Conservation (phyloP, 2,113 vertebrate species). For the Halcyon malimbica region DNA sequence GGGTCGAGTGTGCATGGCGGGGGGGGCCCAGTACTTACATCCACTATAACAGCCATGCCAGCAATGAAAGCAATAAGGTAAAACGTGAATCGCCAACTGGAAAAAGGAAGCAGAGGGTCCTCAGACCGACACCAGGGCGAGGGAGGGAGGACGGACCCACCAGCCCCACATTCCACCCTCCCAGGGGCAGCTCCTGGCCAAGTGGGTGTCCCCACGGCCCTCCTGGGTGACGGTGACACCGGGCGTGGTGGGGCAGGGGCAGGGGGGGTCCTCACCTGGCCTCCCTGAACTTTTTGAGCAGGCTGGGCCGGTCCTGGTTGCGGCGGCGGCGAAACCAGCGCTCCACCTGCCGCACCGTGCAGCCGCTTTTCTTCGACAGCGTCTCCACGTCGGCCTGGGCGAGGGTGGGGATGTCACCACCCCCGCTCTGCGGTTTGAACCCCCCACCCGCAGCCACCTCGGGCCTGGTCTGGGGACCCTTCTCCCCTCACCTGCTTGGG, state of each 20-base stretch:
- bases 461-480: not conserved
- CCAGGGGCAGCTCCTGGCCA: rapidly evolving
- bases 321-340: conserved; percentile 92
- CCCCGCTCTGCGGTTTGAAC: too few species aligned
- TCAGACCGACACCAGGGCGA: not conserved
- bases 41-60: conserved; percentile 85
- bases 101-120: conserved; percentile 78
- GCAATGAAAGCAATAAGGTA: conserved; percentile 95
- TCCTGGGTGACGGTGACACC: rapidly evolving
- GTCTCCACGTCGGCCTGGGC: conserved; percentile 73
- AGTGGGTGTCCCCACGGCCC: rapidly evolving
- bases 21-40: not conserved
- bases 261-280: conserved; percentile 78
- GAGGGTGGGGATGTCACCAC: not conserved
- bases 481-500: conserved; percentile 86
- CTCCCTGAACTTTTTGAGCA: conserved; percentile 94
- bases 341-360: conserved; percentile 80
- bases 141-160: not conserved
- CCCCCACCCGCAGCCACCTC: rapidly evolving
- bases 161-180: rapidly evolving
- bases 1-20: not conserved
- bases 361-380: conserved; percentile 69
- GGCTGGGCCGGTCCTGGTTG: conserved; percentile 88
- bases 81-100: conserved; percentile 96
- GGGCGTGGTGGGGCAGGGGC: too few species aligned